These are phyloP conservation scores for Muntiacus muntjak DNA, from an alignment of 2,113 vertebrate genomes.

Conservation along the genomic window DNA sequence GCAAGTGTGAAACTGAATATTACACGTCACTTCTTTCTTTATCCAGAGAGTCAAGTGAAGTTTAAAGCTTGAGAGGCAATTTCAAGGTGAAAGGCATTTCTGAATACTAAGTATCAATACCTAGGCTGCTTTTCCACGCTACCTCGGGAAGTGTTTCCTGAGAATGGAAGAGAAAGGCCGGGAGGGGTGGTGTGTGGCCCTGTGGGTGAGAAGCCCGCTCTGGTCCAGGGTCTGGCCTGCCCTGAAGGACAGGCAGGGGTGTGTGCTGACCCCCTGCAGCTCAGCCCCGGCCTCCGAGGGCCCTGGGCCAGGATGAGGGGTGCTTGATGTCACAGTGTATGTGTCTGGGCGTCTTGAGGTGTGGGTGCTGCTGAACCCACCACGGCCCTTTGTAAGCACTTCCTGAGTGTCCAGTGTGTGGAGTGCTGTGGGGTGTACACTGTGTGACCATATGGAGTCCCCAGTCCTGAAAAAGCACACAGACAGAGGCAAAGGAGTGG, in stretches of 20 bases:
- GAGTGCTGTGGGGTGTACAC: neutral
- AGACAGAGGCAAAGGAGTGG: neutral
- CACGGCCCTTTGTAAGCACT: neutral
- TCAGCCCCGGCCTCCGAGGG: neutral
- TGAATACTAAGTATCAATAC: neutral
- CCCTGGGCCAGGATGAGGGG: neutral
- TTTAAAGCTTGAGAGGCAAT: conserved; percentile 17
- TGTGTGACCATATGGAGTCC: fast-evolving
- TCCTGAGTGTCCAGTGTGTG: fast-evolving
- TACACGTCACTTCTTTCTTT: conserved; percentile 20
- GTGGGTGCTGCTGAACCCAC: neutral
- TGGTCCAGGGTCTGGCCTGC: neutral
- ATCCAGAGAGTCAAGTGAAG: conserved; percentile 5
- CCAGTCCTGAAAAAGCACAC: neutral
- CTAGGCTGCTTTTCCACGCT: neutral
- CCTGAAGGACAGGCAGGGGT: neutral
- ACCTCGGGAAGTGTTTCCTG: neutral
- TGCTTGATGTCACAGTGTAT: fast-evolving
- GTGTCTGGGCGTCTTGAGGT: neutral
- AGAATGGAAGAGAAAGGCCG: neutral
- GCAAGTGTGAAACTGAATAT: conserved; percentile 53
- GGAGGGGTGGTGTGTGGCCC: too few species aligned
- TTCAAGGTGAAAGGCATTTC: conserved; percentile 32
- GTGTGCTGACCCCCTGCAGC: neutral
- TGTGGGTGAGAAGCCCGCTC: neutral